Conservation (phyloP, 2,888 invertebrate species). For the Phyllotreta striolata region DNA sequence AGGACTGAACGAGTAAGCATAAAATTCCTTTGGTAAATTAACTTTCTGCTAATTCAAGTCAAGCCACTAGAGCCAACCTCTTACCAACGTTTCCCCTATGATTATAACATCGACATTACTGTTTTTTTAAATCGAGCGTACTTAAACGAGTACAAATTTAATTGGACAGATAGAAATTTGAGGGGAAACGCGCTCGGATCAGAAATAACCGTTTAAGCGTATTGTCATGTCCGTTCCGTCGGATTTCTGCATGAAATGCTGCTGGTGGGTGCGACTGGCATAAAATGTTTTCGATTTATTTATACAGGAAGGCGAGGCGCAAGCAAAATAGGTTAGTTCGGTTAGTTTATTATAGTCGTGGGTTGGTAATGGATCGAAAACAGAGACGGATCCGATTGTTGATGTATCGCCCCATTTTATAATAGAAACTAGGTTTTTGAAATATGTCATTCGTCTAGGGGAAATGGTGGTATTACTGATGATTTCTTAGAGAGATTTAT, state of each 20-base stretch:
- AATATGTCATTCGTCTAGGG: no score
- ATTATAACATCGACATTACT: not conserved
- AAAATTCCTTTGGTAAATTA: no score
- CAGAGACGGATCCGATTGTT: conserved; percentile 4
- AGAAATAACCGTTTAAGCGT: conserved; percentile 35
- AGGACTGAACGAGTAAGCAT: conserved; percentile 76
- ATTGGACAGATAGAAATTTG: not conserved
- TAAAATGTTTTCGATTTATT: conserved; percentile 16
- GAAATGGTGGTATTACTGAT: no score
- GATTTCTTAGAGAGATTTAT: no score
- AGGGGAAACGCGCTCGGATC: conserved; percentile 13
- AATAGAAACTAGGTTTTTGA: no score
- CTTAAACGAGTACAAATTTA: not conserved
- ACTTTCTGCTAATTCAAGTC: no score
- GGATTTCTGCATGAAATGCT: conserved; percentile 52
- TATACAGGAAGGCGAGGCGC: conserved; percentile 47
- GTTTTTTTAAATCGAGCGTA: not conserved
- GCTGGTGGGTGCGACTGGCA: conserved; percentile 21
- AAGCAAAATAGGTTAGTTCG: conserved; percentile 10
- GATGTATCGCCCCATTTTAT: no score
- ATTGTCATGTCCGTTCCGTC: conserved; percentile 45
- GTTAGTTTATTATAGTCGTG: conserved; percentile 35
- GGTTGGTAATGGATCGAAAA: conserved; percentile 30
- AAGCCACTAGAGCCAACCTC: no score
- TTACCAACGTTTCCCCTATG: no score